These are phyloP conservation scores for Esperia sulphurella DNA, from an alignment of 2,888 invertebrate species.

Conservation along the genomic window DNA sequence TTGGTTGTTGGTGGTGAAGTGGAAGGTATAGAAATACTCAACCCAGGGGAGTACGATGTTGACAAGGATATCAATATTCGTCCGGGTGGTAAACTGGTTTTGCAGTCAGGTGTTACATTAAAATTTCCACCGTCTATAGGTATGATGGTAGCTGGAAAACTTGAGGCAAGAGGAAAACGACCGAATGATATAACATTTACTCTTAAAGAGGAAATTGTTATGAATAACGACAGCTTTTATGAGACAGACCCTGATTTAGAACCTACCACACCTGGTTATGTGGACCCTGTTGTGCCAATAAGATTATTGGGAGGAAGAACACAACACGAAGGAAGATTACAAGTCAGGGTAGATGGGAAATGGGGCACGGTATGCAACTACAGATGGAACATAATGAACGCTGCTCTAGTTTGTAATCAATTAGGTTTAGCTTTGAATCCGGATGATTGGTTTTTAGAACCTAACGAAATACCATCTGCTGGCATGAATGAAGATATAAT, in stretches of 20 bases:
- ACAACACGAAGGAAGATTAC: conserved; percentile 91
- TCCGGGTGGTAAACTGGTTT: conserved; percentile 93
- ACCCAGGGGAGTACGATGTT: conserved; percentile 93
- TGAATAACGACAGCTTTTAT: conserved; percentile 81
- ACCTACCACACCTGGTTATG: conserved; percentile 80
- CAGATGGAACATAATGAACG: conserved; percentile 94
- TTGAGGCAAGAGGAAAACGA: conserved; percentile 89
- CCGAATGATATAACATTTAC: conserved; percentile 90
- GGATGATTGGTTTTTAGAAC: conserved; percentile 92
- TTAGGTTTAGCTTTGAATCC: conserved; percentile 95
- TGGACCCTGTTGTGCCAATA: conserved; percentile 84
- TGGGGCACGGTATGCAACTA: conserved; percentile 99
- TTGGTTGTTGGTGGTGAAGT: conserved; percentile 94
- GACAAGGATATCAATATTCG: conserved; percentile 96
- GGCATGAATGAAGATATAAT: conserved; percentile 88
- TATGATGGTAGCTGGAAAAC: conserved; percentile 96
- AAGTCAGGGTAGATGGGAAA: conserved; percentile 89
- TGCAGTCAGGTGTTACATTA: conserved; percentile 93
- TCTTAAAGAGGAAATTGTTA: conserved; percentile 85
- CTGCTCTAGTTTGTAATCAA: conserved; percentile 97
- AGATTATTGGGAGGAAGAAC: conserved; percentile 90
- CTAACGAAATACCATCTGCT: conserved; percentile 88
- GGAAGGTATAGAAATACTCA: conserved; percentile 91
- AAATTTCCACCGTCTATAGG: conserved; percentile 95
- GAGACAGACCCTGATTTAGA: conserved; percentile 79